These are phyloP conservation scores for Kryphioiulus occultus DNA, from an alignment of 2,888 invertebrate species.

Conservation along the genomic window DNA sequence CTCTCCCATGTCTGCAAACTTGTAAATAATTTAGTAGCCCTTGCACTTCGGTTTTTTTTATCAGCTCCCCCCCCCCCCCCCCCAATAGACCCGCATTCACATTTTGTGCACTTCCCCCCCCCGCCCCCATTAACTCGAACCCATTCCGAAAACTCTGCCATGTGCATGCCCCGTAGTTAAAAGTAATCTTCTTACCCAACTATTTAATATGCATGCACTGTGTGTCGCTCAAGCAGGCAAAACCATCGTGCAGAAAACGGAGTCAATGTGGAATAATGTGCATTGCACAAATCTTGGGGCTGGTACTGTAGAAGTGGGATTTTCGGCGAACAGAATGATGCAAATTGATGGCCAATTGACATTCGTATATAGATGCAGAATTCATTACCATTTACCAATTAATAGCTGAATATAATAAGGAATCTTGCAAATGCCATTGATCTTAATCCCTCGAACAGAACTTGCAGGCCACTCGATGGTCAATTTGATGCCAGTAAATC, in stretches of 20 bases:
- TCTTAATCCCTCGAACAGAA: too few relatives aligned
- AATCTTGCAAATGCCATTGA: too few relatives aligned
- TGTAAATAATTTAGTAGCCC: slow-evolving; percentile 35
- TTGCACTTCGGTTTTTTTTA: not conserved
- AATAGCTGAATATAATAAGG: too few relatives aligned
- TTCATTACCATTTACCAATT: too few relatives aligned
- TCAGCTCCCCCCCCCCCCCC: not conserved
- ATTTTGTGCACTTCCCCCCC: slow-evolving; percentile 19
- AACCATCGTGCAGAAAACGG: not conserved
- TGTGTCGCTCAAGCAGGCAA: not conserved
- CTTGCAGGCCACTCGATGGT: too few relatives aligned
- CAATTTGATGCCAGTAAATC: too few relatives aligned
- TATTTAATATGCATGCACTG: slow-evolving; percentile 18
- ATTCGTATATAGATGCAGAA: too few relatives aligned
- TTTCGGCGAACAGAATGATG: not conserved
- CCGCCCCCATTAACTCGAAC: slow-evolving; percentile 24
- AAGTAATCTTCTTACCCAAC: slow-evolving; percentile 20
- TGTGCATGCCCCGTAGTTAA: slow-evolving; percentile 12
- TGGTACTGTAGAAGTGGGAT: not conserved
- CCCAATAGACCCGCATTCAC: slow-evolving; percentile 20
- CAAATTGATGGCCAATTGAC: not conserved
- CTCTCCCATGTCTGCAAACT: slow-evolving; percentile 38
- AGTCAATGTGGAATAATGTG: not conserved
- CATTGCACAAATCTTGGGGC: not conserved
- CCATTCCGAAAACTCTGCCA: not conserved